Conservation (phyloP, 2,797 vertebrate species). For the Huso huso region DNA sequence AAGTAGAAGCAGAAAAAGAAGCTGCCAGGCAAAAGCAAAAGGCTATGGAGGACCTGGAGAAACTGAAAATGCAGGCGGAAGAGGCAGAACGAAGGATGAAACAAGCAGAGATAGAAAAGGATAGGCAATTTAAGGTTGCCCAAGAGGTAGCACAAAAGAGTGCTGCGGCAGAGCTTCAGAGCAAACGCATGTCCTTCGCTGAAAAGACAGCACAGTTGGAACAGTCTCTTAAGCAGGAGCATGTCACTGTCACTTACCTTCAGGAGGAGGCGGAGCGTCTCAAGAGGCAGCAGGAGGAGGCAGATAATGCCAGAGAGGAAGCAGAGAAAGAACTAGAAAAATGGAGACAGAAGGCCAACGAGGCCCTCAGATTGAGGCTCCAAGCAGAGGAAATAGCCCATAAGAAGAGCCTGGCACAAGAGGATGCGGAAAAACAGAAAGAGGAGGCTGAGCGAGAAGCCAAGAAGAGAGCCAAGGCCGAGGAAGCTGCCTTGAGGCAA, state of each 20-base stretch:
- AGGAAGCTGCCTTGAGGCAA: conserved; percentile 84
- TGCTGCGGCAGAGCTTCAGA: conserved; percentile 71
- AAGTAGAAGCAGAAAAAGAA: conserved; percentile 78
- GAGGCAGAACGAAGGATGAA: conserved; percentile 81
- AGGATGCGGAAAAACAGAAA: conserved; percentile 93
- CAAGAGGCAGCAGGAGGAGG: conserved; percentile 77
- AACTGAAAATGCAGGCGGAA: conserved; percentile 74
- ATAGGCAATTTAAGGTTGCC: conserved; percentile 77
- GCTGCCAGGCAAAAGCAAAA: conserved; percentile 83
- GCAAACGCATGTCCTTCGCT: conserved; percentile 75
- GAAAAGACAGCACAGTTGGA: conserved; percentile 88
- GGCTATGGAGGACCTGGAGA: conserved; percentile 77
- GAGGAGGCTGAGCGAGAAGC: conserved; percentile 92
- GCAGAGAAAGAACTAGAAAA: conserved; percentile 88
- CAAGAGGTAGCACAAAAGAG: conserved; percentile 78
- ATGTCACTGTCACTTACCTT: conserved; percentile 74
- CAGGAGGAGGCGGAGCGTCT: conserved; percentile 77
- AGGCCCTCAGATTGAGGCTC: conserved; percentile 82
- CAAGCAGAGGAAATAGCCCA: conserved; percentile 94
- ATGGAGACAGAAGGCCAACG: conserved; percentile 93
- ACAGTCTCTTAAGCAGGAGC: conserved; percentile 84
- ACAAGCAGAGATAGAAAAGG: conserved; percentile 83
- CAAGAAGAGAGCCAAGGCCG: conserved; percentile 79
- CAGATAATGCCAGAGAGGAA: conserved; percentile 72
- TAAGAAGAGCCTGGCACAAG: conserved; percentile 81